Base-by-base conservation (phyloP, 2,113 vertebrate genomes). In the Microtus ochrogaster region DNA sequence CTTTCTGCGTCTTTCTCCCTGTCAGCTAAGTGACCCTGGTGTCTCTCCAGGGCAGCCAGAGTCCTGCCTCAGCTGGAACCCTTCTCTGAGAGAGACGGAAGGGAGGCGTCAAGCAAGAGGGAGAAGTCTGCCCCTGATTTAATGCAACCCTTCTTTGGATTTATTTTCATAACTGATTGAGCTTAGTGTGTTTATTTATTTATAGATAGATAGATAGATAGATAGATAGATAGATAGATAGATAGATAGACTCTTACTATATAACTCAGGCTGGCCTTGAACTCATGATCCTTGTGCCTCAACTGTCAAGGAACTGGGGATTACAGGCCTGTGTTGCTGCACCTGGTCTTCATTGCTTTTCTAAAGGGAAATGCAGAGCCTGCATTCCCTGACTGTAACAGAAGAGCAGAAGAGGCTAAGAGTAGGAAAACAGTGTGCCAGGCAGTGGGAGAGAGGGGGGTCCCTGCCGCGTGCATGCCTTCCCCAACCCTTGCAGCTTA, bases 131-230 rank as follows among this genome's bases (percentile, higher is more conserved):
- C 21, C 39, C 9, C 36, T 30, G 26, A 12, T 70, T 74, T 39
- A 21, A 3, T 3, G 16, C 19, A 66, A 39, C 33, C 70, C 8
- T 4, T 8, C 55, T n/a, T 58, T 19, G 58, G 63, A n/a, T 36
- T 70, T 93, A n/a, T 65, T 94, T 90, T 91, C 49, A 47, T 21
- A 65, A 77, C 49, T 41, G 82, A 89, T 58, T 58, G 55, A 58
- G 44, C 14, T 28, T 24, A 22, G 41, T 41, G 16, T 68, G 28
- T 94, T 84, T 93, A 21, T 12, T 26, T 63, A 55, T 55, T 52
- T 13, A 52, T 55, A 55, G 14, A 55, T 55, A 55, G 52, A 55
- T 55, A 55, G 52, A 55, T 55, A 55, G 52, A 55, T 55, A 55
- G 52, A 55, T 55, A 55, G 52, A 55, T 55, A 55, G 52, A 55